phyloP scores from a whole-genome alignment of 2,888 invertebrate species.

The Philereme transversata region DNA sequence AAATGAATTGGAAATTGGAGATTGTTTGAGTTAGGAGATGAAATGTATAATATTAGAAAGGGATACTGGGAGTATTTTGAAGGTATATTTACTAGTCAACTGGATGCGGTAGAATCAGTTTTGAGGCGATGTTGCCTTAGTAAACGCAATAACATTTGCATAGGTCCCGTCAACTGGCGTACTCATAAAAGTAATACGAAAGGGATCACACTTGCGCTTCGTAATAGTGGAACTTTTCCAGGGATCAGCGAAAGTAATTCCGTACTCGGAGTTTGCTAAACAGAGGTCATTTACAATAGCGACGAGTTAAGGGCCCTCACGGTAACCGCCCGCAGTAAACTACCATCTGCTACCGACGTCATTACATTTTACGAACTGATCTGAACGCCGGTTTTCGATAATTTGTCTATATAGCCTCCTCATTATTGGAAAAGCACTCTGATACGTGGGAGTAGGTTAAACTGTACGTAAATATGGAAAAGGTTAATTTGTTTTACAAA shows the following conservation, averaged over 20 bases:
- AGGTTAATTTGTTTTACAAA: not conserved
- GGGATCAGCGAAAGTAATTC: constrained; percentile 68
- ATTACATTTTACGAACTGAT: constrained; percentile 45
- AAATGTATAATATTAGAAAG: too few species aligned
- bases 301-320: constrained; percentile 47
- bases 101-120: constrained; percentile 35
- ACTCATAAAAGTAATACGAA: constrained; percentile 72
- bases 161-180: constrained; percentile 71
- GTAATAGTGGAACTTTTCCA: constrained; percentile 68
- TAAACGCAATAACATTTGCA: constrained; percentile 76
- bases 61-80: constrained; percentile 4
- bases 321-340: constrained; percentile 41
- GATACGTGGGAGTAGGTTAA: constrained; percentile 5
- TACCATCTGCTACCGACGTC: constrained; percentile 44
- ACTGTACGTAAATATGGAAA: constrained; percentile 5
- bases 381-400: constrained; percentile 33
- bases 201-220: constrained; percentile 68
- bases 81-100: constrained; percentile 24
- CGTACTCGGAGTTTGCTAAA: constrained; percentile 58
- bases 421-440: constrained; percentile 3
- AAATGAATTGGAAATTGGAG: too few species aligned
- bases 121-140: constrained; percentile 57
- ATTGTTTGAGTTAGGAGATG: too few species aligned
- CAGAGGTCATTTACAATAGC: constrained; percentile 56
- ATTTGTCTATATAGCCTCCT: constrained; percentile 24